These are phyloP conservation scores for Thumatha senex DNA, from an alignment of 2,888 invertebrate species.

Conservation along the genomic window DNA sequence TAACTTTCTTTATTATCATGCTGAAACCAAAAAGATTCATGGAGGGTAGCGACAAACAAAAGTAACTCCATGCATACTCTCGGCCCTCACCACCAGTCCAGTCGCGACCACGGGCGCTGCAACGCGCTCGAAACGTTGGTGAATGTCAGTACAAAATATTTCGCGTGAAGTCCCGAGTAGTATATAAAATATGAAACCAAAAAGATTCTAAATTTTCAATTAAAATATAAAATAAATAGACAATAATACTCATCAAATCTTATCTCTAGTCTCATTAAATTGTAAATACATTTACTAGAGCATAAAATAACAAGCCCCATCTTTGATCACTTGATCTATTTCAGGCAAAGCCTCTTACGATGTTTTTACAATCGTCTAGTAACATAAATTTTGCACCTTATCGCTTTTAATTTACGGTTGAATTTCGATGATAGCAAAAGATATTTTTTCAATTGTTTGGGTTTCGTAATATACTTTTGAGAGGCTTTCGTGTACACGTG, in stretches of 20 bases:
- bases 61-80: too few relatives aligned
- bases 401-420: background rate
- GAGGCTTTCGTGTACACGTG: conserved; percentile 26
- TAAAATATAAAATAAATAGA: background rate
- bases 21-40: too few relatives aligned
- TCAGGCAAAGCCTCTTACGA: conserved; percentile 30
- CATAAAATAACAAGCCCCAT: conserved; percentile 27
- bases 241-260: background rate
- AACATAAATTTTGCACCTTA: background rate
- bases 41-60: too few relatives aligned
- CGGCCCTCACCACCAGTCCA: too few relatives aligned
- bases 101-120: too few relatives aligned
- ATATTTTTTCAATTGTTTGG: conserved; percentile 27
- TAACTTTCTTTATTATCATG: too few relatives aligned
- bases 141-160: too few relatives aligned
- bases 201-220: too few relatives aligned
- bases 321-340: conserved; percentile 29
- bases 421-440: conserved; percentile 1
- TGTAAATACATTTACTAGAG: conserved; percentile 4
- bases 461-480: conserved; percentile 14
- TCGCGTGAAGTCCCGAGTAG: too few relatives aligned
- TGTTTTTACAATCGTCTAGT: background rate
- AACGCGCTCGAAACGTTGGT: too few relatives aligned
- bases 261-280: background rate
- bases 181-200: too few relatives aligned